phyloP scores from a whole-genome alignment of 2,113 vertebrate genomes.

The Emydura subglobosa region DNA sequence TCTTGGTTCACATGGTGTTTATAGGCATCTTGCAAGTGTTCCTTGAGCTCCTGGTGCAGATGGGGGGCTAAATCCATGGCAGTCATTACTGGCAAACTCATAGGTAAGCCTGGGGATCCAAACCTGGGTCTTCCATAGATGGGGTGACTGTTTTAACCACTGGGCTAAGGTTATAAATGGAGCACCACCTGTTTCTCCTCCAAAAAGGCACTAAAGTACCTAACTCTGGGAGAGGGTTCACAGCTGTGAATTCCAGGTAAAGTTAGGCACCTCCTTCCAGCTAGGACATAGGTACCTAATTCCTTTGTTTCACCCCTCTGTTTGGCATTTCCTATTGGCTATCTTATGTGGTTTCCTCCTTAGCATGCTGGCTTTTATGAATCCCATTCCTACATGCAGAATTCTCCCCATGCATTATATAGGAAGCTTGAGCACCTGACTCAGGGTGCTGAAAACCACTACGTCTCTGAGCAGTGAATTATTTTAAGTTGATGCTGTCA shows the following conservation, averaged over 20 bases:
- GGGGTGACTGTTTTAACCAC: too few species aligned
- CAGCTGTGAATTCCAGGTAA: background rate
- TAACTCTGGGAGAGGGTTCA: background rate
- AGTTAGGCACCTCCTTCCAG: background rate
- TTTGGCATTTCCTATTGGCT: background rate
- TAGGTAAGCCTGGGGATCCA: too few species aligned
- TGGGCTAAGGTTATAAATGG: too few species aligned
- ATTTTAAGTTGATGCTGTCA: background rate
- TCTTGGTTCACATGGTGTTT: too few species aligned
- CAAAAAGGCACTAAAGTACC: background rate
- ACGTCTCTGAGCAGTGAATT: background rate
- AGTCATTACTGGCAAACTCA: too few species aligned
- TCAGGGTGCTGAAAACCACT: background rate
- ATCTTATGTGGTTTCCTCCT: background rate
- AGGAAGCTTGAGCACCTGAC: background rate
- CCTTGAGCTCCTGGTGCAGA: too few species aligned
- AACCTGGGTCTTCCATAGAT: too few species aligned
- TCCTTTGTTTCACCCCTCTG: background rate
- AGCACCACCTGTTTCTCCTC: background rate
- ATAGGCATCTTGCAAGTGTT: too few species aligned
- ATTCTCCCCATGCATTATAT: background rate
- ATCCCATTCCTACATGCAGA: background rate
- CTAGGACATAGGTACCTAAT: background rate
- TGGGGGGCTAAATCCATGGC: too few species aligned
- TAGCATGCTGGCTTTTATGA: background rate